Evolutionary conservation across 2,888 invertebrate genomes (phyloP).

Genomic region (Panzeria rudis): DNA sequence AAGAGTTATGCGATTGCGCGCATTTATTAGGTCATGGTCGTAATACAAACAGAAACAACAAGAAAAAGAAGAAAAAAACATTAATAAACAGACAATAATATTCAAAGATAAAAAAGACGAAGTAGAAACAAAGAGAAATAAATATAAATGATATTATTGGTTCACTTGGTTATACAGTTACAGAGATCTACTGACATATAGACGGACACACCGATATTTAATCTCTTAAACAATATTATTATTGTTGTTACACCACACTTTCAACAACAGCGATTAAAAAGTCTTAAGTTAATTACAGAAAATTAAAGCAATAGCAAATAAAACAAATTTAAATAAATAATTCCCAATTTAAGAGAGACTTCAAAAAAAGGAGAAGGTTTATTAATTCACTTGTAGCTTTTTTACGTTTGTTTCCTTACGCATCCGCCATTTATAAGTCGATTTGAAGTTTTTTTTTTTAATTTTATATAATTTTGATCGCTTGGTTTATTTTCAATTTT

Average conservation of each 20-base stretch:
- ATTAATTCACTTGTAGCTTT: too few species aligned
- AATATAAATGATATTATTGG: conserved; percentile 18
- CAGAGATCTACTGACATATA: conserved; percentile 34
- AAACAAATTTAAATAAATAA: background rate
- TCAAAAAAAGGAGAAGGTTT: too few species aligned
- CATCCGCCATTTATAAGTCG: too few species aligned
- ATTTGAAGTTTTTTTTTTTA: too few species aligned
- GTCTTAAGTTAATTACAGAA: background rate
- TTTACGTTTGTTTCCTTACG: too few species aligned
- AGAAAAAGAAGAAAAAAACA: conserved; percentile 24
- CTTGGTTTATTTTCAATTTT: too few species aligned
- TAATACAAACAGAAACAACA: conserved; percentile 49
- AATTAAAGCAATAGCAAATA: background rate
- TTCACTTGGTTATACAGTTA: conserved; percentile 24
- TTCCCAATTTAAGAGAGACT: background rate
- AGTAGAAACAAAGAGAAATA: conserved; percentile 25
- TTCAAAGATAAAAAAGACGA: conserved; percentile 48
- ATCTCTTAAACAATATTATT: conserved; percentile 36
- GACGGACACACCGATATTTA: conserved; percentile 33
- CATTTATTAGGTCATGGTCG: conserved; percentile 75
- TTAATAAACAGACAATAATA: conserved; percentile 48
- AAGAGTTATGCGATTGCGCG: conserved; percentile 72
- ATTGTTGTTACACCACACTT: conserved; percentile 19
- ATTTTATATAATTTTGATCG: too few species aligned
- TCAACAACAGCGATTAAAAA: background rate